A percentile compares a stretch with the other conserved stretches of the same genome.
phyloP scores from a whole-genome alignment of 2,888 invertebrate species.

The Villa cingulata region DNA sequence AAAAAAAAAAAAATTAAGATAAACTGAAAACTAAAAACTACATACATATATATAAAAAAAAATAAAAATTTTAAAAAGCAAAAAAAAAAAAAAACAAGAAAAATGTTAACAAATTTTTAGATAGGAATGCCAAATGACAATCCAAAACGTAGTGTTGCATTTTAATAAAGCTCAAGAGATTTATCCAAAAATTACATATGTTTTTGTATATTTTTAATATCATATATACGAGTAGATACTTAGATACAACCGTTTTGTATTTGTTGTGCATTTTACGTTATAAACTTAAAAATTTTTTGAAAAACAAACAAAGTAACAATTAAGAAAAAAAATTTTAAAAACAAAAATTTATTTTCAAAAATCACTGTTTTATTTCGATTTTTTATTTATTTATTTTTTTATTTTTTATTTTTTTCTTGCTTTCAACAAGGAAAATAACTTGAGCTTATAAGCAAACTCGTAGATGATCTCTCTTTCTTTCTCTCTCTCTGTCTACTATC shows the following conservation, averaged over 20 bases:
- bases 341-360: too few relatives aligned
- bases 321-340: too few relatives aligned
- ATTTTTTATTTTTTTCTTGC: too few relatives aligned
- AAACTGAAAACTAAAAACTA: not conserved
- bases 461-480: not conserved
- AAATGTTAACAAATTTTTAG: slow-evolving; percentile 18
- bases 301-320: too few relatives aligned
- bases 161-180: slow-evolving; percentile 17
- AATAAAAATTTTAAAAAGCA: not conserved
- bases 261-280: too few relatives aligned
- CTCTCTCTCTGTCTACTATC: too few relatives aligned
- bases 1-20: not conserved
- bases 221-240: too few relatives aligned
- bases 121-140: slow-evolving; percentile 23
- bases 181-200: not conserved
- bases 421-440: not conserved
- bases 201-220: too few relatives aligned
- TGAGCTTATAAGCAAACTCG: slow-evolving; percentile 8
- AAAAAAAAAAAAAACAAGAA: not conserved
- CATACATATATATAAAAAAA: not conserved
- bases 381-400: too few relatives aligned
- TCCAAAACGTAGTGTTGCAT: slow-evolving; percentile 20
- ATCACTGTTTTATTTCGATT: too few relatives aligned
- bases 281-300: too few relatives aligned
- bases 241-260: too few relatives aligned